Evolutionary conservation across 2,797 vertebrate genomes (phyloP), one percentile per base, ranked within the genome.

Genomic region (Pangasius djambal): DNA sequence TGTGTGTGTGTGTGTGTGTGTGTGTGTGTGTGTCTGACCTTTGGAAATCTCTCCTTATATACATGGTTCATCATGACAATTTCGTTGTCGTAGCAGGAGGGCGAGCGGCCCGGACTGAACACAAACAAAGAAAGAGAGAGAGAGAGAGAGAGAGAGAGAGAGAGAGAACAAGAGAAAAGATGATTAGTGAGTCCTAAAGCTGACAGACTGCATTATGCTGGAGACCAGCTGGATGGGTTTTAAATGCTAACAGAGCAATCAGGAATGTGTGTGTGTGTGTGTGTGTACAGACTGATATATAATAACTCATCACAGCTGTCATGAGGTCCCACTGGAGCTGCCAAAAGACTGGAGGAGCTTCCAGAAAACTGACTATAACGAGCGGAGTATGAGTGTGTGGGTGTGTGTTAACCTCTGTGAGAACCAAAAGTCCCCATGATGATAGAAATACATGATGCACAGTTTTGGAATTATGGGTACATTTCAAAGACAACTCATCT

Each of bases 41-140:
- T 98, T 81, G 98, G 98, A 93, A 98, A 98, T 81, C 98, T 95
- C 91, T 99, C 98, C 95, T 98, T 99, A 95, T 99, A 99, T 91
- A 98, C 98, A 89, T 98, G 98, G 96, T 98, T 98, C 98, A 98
- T 98, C 97, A 98, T 98, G 93, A 98, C 96, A 89, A 98, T 98
- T 95, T 99, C 98, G 89, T 98, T 99, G 95, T 99, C 98, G 63
- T 98, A 96, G 93, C 96, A 96, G 94, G 96, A 97, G 83, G 96
- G 96, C 12, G 96, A 97, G 88, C 96, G 95, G 90, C 96, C 96
- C 3, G 96, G 96, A 93, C 96, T 97, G 91, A 40, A 89, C 85
- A 92, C 90, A 94, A 34, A 34, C 34, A 31, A 57, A 67, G 31
- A 70, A 5, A 75, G 63, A 28, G 25, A 20, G 18, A 74, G 75